Evolutionary conservation across 1,140 invertebrate genomes (phyloP), one percentile per base, ranked within the genome.

Genomic region (Drosophila murphyi): DNA sequence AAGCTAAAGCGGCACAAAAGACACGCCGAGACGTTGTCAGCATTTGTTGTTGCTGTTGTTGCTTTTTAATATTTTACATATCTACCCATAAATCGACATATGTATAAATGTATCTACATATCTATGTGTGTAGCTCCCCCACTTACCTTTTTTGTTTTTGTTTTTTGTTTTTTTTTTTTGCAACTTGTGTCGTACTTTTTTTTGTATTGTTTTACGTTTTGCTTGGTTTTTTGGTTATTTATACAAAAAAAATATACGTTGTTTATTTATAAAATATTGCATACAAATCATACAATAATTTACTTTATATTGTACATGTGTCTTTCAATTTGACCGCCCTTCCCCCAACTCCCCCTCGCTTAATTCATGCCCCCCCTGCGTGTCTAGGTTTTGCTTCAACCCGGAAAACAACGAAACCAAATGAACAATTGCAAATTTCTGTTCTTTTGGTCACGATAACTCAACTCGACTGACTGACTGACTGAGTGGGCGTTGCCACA

Each of bases 241-340:
- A 69, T 76, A 75, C 72, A 64, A 64, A 63, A 71, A 72, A 72
- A 81, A 83, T 72, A 59, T 65, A 29, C 55, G 56, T 57, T 61
- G 76, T 78, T 78, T 78, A 78, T 78, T 78, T 78, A 78, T 79
- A 79, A 47, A 79, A 79, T 57, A 85, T 72, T 80, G 81, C 80
- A 82, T 68, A 78, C 80, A 71, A 80, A 82, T 82, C 79, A 79
- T 54, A 82, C 76, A 82, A 64, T 71, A 50, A 76, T 79, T 76
- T 85, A 85, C 62, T 76, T 77, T 59, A 52, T 60, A 68, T 85
- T 70, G 57, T 74, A 74, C 72, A 74, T 70, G 52, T 75, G 72
- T 75, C 67, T 70, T 74, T 56, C 54, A 41, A 10, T 0, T 31
- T 5, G 3, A 6, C 57, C 7, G 10, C 7, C 37, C 47, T 6